Evolutionary conservation across 1,140 invertebrate genomes (phyloP), one percentile per base, ranked within the genome.

Genomic region (Panagrolaimus sp.): DNA sequence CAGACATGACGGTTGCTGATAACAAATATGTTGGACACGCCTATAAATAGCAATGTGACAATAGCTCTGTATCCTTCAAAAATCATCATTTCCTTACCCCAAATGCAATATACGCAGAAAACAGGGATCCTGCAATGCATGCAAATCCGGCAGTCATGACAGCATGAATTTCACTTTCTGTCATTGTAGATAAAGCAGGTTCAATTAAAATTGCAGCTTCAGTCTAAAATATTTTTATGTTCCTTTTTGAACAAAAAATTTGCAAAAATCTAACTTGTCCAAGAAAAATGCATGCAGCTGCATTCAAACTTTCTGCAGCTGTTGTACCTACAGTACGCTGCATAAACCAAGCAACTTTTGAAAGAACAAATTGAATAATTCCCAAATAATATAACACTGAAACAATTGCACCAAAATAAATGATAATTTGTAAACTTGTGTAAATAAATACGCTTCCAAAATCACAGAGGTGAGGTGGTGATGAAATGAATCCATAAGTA

Each of bases 1-100:
- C 94, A 0, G 92, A 91, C 94, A 98, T 96, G 0, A 96, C 89
- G 55, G 91, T 92, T 0, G 94, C 92, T 0, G 92, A 92, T 62
- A 98, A 88, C 21, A 78, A 46, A 48, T 81, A 73, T 9, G 67
- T 70, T 12, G 86, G 80, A 64, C 83, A 83, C 3, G 86, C 83
- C 85, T 86, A 43, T 28, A 67, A 38, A 63, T 64, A 12, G 45
- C 9, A 0, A 38, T 38, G 21, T 17, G n/a, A 58, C 28, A 12
- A 21, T 58, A 58, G 4, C 7, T 38, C 7, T 10, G 48, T 7
- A 21, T 17, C 17, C 12, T 2, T 26, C 12, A 63, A 24, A 17
- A 21, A n/a, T 4, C 10, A 28, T 58, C 10, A 58, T 58, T 58
- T 28, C 17, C 52, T 26, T 64, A 76, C 73, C 10, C 78, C 80